phyloP scores from a whole-genome alignment of 92 coral and sea anemone species.

The Porites divaricata region DNA sequence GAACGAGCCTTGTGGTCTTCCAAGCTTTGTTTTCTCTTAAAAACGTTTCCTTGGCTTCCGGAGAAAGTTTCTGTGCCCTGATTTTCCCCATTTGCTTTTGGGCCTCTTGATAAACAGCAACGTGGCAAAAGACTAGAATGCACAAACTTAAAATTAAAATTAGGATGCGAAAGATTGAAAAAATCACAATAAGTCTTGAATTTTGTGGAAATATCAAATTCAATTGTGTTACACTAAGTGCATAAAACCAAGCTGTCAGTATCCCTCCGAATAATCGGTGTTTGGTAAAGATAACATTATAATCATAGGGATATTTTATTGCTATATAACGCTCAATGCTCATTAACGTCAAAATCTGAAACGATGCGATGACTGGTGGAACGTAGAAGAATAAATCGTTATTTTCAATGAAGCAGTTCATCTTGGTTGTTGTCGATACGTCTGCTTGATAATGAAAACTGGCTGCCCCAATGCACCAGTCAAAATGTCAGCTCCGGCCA shows the following conservation, averaged over 20 bases:
- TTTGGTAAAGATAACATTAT: not conserved
- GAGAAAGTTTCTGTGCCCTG: not conserved
- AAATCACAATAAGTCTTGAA: not conserved
- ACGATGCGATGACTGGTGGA: not conserved
- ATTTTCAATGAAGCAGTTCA: not conserved
- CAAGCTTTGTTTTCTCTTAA: not conserved
- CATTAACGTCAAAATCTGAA: not conserved
- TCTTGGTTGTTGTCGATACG: not conserved
- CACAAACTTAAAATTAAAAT: not conserved
- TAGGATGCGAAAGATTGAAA: not conserved
- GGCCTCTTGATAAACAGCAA: not conserved
- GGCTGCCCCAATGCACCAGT: not conserved
- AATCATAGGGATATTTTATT: not conserved
- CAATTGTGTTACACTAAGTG: not conserved
- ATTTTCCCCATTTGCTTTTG: not conserved
- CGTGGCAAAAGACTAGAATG: not conserved
- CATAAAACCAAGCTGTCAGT: not conserved
- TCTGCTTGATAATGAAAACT: not conserved
- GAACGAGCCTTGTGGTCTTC: not conserved
- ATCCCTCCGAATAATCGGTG: not conserved
- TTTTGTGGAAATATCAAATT: not conserved
- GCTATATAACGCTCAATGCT: slow-evolving; percentile 5
- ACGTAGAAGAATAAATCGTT: not conserved
- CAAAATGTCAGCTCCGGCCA: slow-evolving; percentile 1
- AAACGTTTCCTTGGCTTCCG: not conserved